Conservation (phyloP, 1,140 invertebrate species). For the Bombus turneri region DNA sequence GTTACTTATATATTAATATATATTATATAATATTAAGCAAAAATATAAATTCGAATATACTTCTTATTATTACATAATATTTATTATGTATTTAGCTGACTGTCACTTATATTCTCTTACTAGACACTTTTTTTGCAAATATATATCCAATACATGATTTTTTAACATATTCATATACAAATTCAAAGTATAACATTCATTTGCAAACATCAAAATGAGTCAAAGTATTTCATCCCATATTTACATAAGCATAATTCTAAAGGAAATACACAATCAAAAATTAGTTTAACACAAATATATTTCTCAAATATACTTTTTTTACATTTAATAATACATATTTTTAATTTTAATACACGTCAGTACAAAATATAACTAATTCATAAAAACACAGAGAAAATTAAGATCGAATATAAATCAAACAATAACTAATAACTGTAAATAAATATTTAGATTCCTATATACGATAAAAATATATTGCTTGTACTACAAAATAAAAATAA, state of each 20-base stretch:
- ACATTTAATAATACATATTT: background rate
- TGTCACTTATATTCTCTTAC: background rate
- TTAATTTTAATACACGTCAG: background rate
- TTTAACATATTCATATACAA: background rate
- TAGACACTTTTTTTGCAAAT: too few relatives aligned
- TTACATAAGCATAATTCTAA: background rate
- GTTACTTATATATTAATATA: background rate
- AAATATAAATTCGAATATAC: background rate
- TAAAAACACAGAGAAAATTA: background rate
- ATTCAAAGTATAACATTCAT: background rate
- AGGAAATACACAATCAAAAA: background rate
- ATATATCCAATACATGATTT: background rate
- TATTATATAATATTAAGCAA: background rate
- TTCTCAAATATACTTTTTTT: background rate
- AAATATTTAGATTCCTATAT: background rate
- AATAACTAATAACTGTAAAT: background rate
- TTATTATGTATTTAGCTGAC: background rate
- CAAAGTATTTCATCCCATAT: background rate
- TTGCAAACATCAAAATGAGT: background rate
- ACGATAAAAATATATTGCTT: background rate
- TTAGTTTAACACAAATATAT: background rate
- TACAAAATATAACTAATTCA: background rate
- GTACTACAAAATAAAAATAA: conserved; percentile 14
- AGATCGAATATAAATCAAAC: background rate
- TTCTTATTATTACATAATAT: background rate